Evolutionary conservation across 2,113 vertebrate species (phyloP), one percentile per base, ranked within the genome.

Genomic region (Tricholaema leucomelas): DNA sequence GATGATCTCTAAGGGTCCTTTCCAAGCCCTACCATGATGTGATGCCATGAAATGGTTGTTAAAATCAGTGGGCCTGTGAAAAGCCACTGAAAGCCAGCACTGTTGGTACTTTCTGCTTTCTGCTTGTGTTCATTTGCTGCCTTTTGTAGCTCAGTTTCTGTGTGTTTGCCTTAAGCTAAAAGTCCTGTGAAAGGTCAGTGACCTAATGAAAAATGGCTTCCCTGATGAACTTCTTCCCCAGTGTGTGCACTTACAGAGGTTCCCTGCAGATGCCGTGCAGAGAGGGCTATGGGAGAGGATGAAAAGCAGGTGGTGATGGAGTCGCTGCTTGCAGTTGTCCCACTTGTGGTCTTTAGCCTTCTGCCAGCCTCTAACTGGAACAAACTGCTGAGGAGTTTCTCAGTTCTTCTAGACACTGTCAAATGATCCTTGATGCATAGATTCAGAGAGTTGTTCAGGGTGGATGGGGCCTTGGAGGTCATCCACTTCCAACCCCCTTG

Each of bases 201-300:
- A 75, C 77, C 85, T 90, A 88, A 93, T 92, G 91, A 91, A 88
- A 94, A 95, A 87, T 77, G 42, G 25, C 44, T 95, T 93, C 77
- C 90, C 78, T 75, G 64, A 92, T 96, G 44, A 95, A 81, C 75
- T 94, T 85, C 66, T 92, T 93, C 50, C 56, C 65, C 33, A 33
- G 74, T 40, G 66, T 40, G 44, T 65, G 44, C 30, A 44, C 80
- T 88, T 72, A 15, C 75, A 67, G 61, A 75, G 74, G 81, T 86
- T 90, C 91, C 50, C 52, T 89, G 67, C 35, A 82, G 74, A 77
- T 92, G 55, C 91, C 30, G 21, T 63, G 61, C 56, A 69, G 70
- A 85, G 85, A 70, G 75, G 33, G 65, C 92, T 84, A 60, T 15
- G 12, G 60, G 55, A 77, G 81, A 90, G 67, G 73, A 73, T 63